Base-by-base conservation (phyloP, 1,140 invertebrate species). In the Drosophila pallidifrons region DNA sequence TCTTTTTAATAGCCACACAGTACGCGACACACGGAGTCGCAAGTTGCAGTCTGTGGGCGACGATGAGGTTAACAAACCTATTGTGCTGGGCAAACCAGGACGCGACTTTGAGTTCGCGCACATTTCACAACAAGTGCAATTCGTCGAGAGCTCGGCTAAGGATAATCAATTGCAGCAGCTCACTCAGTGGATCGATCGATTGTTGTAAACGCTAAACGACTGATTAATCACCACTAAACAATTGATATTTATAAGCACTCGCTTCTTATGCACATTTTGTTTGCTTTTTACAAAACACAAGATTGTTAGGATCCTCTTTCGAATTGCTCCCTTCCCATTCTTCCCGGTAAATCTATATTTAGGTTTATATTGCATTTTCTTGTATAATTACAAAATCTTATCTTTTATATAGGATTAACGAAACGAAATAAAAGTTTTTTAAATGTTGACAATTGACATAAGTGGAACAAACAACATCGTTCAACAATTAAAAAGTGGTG, bases 91-190 rank as follows among this genome's bases (percentile, higher is more conserved):
- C 35, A 96, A 95, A 91, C 83, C 93, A 10, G 96, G 95, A 61
- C 96, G 96, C 86, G 96, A 97, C 80, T 98, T 98, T 93, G 95
- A 96, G 81, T 98, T 98, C 92, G 93, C 94, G 7, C 95, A 97
- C 81, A 88, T 98, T 1, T 93, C 93, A 58, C 94, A 94, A 35
- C 94, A 95, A 74, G 94, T 98, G 5, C 95, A 97, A 20, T 95
- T 98, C 93, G 94, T 94, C 5, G 97, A 98, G 93, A 94, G 94
- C 54, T 95, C 94, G 70, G 95, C 95, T 1, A 94, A 91, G 70
- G 82, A 92, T 7, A 79, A 87, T 2, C 72, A 92, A 16, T 63
- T 93, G 7, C 79, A 28, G 20, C 59, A 91, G 43, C 70, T 92
- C 6, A 79, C 73, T 30, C 81, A 91, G 43, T 92, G 92, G 92